phyloP scores from a whole-genome alignment of 2,888 invertebrate genomes.

The Archaeoteleia sp. region DNA sequence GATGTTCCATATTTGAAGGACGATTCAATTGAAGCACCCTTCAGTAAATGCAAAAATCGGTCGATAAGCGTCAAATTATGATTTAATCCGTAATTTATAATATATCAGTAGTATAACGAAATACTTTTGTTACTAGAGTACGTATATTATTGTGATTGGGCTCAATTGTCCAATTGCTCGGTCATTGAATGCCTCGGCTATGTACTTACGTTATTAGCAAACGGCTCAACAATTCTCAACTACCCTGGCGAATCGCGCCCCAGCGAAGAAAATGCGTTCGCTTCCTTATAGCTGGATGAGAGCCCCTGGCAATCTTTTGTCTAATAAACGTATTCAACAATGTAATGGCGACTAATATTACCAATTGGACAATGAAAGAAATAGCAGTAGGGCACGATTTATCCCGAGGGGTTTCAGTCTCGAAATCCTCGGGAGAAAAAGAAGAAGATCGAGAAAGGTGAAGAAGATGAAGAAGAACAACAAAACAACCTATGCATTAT shows the following conservation, averaged over 20 bases:
- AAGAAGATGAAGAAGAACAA: background rate
- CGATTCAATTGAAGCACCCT: no score
- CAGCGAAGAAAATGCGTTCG: slow-evolving; percentile 39
- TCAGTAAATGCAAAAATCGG: background rate
- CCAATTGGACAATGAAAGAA: slow-evolving; percentile 72
- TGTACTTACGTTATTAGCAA: slow-evolving; percentile 65
- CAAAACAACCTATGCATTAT: no score
- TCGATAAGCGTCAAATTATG: slow-evolving; percentile 22
- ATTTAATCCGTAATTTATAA: slow-evolving; percentile 40
- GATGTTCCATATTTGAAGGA: no score
- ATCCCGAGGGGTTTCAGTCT: slow-evolving; percentile 34
- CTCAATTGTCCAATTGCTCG: slow-evolving; percentile 74
- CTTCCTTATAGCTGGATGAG: slow-evolving; percentile 58
- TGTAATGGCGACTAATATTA: slow-evolving; percentile 70
- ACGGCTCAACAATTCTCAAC: slow-evolving; percentile 59
- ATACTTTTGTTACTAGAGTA: slow-evolving; percentile 42
- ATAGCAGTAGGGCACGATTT: slow-evolving; percentile 64
- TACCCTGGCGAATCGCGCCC: slow-evolving; percentile 43
- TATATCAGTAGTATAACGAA: slow-evolving; percentile 29
- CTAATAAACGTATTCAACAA: slow-evolving; percentile 71
- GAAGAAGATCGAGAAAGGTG: slow-evolving; percentile 15
- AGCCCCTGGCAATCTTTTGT: slow-evolving; percentile 70
- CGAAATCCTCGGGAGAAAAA: slow-evolving; percentile 34
- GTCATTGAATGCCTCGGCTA: slow-evolving; percentile 70
- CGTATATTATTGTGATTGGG: slow-evolving; percentile 73